Percentiles rank a stretch among this genome's conserved stretches.
Conservation (phyloP, 92 coral and sea anemone species). For the Plumapathes pennacea region DNA sequence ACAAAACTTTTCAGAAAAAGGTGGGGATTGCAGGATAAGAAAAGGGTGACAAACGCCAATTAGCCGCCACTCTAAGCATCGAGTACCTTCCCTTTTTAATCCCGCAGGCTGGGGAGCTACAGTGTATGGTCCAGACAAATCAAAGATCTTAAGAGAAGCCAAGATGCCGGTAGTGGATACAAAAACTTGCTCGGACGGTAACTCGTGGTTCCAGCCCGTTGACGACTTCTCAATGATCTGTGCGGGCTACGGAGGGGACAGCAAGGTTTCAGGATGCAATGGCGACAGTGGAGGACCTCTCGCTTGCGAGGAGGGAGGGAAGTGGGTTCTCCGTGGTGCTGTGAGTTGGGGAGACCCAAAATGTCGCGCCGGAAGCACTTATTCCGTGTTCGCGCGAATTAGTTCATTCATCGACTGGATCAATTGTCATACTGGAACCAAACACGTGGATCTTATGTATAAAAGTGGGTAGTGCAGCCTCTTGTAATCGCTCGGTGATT, state of each 20-base stretch:
- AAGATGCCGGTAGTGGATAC: constrained; percentile 64
- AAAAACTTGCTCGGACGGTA: constrained; percentile 51
- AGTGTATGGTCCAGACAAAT: constrained; percentile 27
- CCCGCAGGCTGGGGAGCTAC: constrained; percentile 91
- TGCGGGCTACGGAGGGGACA: constrained; percentile 73
- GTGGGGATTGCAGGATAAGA: too few relatives aligned
- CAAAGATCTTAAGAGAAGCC: constrained; percentile 63
- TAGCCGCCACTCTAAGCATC: too few relatives aligned
- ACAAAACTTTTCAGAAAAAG: too few relatives aligned
- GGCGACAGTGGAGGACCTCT: constrained; percentile 90
- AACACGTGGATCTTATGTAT: constrained; percentile 2
- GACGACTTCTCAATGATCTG: constrained; percentile 60
- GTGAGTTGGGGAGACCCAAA: constrained; percentile 89
- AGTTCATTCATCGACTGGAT: constrained; percentile 78
- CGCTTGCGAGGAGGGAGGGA: constrained; percentile 54
- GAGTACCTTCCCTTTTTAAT: too few relatives aligned
- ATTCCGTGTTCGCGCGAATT: constrained; percentile 68
- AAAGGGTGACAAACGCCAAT: too few relatives aligned
- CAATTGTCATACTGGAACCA: constrained; percentile 26
- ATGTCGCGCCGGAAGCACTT: constrained; percentile 54
- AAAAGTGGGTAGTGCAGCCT: neutral
- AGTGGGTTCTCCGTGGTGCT: constrained; percentile 75
- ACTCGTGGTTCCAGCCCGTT: constrained; percentile 33
- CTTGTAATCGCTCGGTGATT: too few relatives aligned
- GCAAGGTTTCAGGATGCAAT: constrained; percentile 68